Evolutionary conservation across 2,797 vertebrate species (phyloP).

Genomic region (Percopsis omiscomaycus): DNA sequence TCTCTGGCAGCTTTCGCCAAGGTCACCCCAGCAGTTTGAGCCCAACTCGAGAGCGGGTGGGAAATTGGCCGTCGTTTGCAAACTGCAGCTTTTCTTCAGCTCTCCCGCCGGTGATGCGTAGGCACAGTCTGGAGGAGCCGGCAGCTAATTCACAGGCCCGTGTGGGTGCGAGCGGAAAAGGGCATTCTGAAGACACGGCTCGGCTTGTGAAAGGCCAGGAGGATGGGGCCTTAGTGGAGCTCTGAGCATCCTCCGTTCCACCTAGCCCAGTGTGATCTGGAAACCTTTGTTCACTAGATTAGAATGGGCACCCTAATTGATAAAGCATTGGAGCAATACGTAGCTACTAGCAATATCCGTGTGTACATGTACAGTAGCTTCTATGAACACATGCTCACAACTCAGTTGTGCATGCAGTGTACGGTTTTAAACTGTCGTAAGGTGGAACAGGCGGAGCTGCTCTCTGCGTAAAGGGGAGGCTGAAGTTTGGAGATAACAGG

Average conservation of each 20-base stretch:
- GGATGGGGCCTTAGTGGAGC: slow-evolving; percentile 13
- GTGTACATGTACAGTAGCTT: background rate
- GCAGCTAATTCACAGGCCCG: slow-evolving; percentile 59
- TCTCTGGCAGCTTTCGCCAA: slow-evolving; percentile 26
- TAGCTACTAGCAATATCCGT: slow-evolving; percentile 22
- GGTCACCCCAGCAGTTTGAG: slow-evolving; percentile 43
- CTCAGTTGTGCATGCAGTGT: slow-evolving; percentile 36
- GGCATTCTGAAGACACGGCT: slow-evolving; percentile 23
- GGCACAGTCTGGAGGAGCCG: slow-evolving; percentile 57
- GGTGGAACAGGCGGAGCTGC: slow-evolving; percentile 31
- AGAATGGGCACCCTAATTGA: slow-evolving; percentile 8
- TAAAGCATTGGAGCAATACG: background rate
- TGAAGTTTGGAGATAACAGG: slow-evolving; percentile 48
- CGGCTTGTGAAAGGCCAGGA: slow-evolving; percentile 24
- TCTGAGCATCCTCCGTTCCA: slow-evolving; percentile 27
- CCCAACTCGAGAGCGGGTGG: slow-evolving; percentile 46
- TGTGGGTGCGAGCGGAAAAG: slow-evolving; percentile 49
- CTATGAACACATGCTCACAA: slow-evolving; percentile 29
- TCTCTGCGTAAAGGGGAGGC: slow-evolving; percentile 38
- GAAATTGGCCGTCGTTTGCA: slow-evolving; percentile 37
- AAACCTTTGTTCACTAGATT: slow-evolving; percentile 18
- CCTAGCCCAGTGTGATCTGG: slow-evolving; percentile 22
- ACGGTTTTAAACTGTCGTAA: slow-evolving; percentile 21
- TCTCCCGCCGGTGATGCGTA: slow-evolving; percentile 46
- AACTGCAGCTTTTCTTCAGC: slow-evolving; percentile 52